phyloP scores from a whole-genome alignment of 1,140 invertebrate genomes.

The Hyposmocoma kahamanoa region DNA sequence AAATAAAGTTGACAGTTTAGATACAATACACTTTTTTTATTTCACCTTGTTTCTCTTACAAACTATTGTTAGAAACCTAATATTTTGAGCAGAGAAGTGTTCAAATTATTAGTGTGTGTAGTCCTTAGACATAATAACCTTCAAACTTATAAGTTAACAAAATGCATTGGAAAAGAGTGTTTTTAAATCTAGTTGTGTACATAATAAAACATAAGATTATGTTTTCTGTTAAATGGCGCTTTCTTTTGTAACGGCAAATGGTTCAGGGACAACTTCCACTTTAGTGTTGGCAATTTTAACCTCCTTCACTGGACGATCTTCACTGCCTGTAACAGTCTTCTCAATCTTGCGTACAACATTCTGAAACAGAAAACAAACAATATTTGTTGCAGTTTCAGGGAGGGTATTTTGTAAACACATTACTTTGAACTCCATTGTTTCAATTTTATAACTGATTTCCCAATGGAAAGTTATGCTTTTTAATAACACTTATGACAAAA shows the following conservation, averaged over 20 bases:
- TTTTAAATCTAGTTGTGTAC: not conserved
- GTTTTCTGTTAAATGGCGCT: constrained; percentile 80
- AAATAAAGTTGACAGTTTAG: too few species aligned
- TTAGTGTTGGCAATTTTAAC: constrained; percentile 86
- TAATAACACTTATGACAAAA: too few species aligned
- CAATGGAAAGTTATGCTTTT: too few species aligned
- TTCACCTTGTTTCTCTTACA: too few species aligned
- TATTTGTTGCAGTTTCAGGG: too few species aligned
- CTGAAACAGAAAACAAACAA: constrained; percentile 71
- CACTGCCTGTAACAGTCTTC: constrained; percentile 79
- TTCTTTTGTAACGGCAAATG: constrained; percentile 86
- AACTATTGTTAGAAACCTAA: not conserved
- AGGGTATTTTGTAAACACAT: too few species aligned
- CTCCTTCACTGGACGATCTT: constrained; percentile 86
- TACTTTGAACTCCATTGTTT: too few species aligned
- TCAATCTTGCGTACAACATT: constrained; percentile 92
- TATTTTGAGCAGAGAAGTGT: too few species aligned
- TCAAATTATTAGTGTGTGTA: not conserved
- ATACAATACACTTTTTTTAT: constrained; percentile 27
- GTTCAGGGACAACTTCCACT: constrained; percentile 80
- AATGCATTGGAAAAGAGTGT: not conserved
- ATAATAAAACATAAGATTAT: not conserved
- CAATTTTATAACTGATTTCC: too few species aligned
- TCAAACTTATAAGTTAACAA: constrained; percentile 6
- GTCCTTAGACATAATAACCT: not conserved